These are phyloP conservation scores for Sphenopsis melanotis DNA, from an alignment of 2,797 vertebrate genomes.

Conservation along the genomic window DNA sequence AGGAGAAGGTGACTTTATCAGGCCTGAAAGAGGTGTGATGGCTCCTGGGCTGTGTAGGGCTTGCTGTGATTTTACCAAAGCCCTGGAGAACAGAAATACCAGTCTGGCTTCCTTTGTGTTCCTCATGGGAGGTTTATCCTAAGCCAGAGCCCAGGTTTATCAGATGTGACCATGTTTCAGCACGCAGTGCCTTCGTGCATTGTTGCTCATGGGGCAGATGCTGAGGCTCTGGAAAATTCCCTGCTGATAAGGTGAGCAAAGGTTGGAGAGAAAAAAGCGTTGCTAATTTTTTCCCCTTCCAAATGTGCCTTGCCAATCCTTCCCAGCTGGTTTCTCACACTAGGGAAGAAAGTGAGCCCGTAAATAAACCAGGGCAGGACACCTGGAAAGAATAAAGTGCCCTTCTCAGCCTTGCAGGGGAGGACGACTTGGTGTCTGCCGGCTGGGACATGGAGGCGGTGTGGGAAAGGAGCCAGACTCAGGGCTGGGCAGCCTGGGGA, in stretches of 20 bases:
- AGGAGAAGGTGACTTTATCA: not conserved
- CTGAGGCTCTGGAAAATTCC: constrained; percentile 53
- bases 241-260: constrained; percentile 28
- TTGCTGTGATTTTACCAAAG: not conserved
- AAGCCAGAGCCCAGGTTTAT: not conserved
- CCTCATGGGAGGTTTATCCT: not conserved
- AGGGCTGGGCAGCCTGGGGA: not conserved
- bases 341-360: constrained; percentile 66
- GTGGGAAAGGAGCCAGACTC: constrained; percentile 19
- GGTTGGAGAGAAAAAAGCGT: constrained; percentile 44
- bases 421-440: constrained; percentile 31
- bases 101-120: not conserved
- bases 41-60: not conserved
- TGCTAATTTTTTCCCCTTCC: constrained; percentile 52
- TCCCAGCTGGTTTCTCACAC: constrained; percentile 76
- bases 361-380: constrained; percentile 72
- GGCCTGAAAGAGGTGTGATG: rapidly evolving
- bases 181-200: not conserved
- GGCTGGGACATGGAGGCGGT: not conserved
- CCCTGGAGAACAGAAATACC: not conserved
- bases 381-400: constrained; percentile 77
- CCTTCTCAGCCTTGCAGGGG: constrained; percentile 54
- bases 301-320: constrained; percentile 66
- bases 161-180: not conserved
- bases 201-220: not conserved